Conservation (phyloP, 92 coral and sea anemone genomes). For the Parazoanthus darwini region DNA sequence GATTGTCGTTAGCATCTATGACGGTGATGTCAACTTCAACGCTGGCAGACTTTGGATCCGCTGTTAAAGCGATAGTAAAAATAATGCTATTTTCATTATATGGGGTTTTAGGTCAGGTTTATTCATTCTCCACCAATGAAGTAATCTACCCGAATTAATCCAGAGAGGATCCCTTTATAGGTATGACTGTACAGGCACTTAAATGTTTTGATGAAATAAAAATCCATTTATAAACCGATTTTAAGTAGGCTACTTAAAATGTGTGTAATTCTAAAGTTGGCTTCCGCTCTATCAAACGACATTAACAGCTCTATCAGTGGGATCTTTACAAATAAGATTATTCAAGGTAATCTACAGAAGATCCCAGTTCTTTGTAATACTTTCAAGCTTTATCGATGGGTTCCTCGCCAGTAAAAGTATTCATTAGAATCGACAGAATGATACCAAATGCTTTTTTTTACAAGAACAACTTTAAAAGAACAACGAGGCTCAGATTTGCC, state of each 20-base stretch:
- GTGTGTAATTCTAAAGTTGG: too few species aligned
- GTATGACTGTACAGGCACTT: too few species aligned
- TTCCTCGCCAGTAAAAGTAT: too few species aligned
- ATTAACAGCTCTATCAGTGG: constrained; percentile 56
- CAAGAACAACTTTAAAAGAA: too few species aligned
- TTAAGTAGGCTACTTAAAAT: too few species aligned
- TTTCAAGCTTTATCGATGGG: too few species aligned
- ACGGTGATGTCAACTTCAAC: constrained; percentile 85
- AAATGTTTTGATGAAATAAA: too few species aligned
- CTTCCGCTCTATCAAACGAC: too few species aligned
- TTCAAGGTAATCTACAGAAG: not conserved
- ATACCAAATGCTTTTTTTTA: too few species aligned
- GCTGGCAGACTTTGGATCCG: constrained; percentile 80
- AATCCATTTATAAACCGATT: too few species aligned
- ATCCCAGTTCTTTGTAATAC: not conserved
- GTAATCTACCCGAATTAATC: not conserved
- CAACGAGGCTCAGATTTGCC: too few species aligned
- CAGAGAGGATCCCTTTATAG: not conserved
- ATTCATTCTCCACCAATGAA: not conserved
- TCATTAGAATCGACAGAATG: not conserved
- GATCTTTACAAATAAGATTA: not conserved
- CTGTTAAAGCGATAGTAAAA: constrained; percentile 34
- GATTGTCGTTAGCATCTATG: constrained; percentile 84
- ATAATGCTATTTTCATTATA: too few species aligned
- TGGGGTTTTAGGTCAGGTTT: not conserved